Conservation (phyloP, 2,888 invertebrate genomes). For the Sesia apiformis region DNA sequence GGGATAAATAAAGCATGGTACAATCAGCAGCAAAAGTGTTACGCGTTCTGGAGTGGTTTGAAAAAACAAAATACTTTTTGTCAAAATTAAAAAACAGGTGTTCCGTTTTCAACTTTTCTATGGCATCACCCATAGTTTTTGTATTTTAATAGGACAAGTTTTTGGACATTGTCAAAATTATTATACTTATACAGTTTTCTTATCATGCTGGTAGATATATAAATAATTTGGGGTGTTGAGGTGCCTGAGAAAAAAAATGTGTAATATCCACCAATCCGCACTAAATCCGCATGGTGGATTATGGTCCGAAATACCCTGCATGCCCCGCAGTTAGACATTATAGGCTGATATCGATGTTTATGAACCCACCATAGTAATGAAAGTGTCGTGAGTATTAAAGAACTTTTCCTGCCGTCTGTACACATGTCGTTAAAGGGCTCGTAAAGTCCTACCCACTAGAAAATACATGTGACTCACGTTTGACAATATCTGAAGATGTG, state of each 20-base stretch:
- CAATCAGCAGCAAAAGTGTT: neutral
- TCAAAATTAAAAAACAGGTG: neutral
- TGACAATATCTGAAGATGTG: conserved; percentile 31
- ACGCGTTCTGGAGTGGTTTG: neutral
- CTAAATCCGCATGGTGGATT: too few species aligned
- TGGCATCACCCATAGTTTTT: too few species aligned
- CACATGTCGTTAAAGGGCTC: conserved; percentile 31
- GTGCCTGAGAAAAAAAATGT: too few species aligned
- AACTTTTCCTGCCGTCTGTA: conserved; percentile 5
- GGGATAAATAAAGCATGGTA: conserved; percentile 1
- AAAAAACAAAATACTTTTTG: neutral
- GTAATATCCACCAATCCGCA: too few species aligned
- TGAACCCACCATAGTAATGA: neutral
- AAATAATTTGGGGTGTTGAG: too few species aligned
- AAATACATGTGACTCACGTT: conserved; percentile 32
- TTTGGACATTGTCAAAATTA: too few species aligned
- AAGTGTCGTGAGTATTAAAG: neutral
- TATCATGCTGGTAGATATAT: too few species aligned
- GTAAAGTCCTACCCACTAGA: conserved; percentile 22
- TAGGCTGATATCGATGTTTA: too few species aligned
- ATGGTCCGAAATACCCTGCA: too few species aligned
- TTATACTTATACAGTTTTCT: too few species aligned
- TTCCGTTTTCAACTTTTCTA: neutral
- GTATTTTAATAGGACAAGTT: too few species aligned
- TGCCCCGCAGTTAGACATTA: too few species aligned